Base-by-base conservation (phyloP, 2,113 vertebrate genomes). In the Centropristis striata region DNA sequence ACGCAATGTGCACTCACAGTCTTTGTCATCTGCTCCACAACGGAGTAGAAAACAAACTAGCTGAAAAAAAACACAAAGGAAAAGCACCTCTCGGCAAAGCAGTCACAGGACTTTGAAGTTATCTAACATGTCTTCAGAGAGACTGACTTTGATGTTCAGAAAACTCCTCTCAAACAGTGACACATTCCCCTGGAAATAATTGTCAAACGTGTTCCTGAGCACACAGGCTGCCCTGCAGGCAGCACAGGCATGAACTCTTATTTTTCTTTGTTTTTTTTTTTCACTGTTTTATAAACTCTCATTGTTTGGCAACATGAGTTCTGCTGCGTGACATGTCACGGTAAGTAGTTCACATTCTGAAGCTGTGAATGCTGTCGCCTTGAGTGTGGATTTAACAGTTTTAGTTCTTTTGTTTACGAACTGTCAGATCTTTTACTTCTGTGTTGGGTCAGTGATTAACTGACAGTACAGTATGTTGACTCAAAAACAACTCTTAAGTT, bases 91-190 rank as follows among this genome's bases (percentile, higher is more conserved):
- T 91, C 69, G 83, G 90, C 88, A 42, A 85, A 86, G 90, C 81
- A 85, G 86, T 88, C 75, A 61, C 57, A 86, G 74, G 79, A 91
- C 93, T 93, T 94, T 93, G 90, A 94, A 92, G 93, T 92, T 86
- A 83, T 92, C 88, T 88, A 86, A 93, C 84, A 61, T 74, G 86
- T 91, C 92, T 93, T 91, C 88, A 63, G 90, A 92, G 92, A 92
- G 88, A 58, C 84, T 53, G 85, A 89, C 88, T 94, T 92, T 94
- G 89, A 94, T 93, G 91, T 92, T 90, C 66, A 81, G 81, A 88
- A 81, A 66, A 86, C 80, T 82, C 55, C 36, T 89, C 83, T 91
- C 84, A 82, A 88, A 90, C 88, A 75, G 86, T 84, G 82, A 90
- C 89, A 87, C 82, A 64, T 86, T 90, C 89, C 86, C 86, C 75